Evolutionary conservation across 1,140 invertebrate species (phyloP).

Genomic region (Drosophila santomea): DNA sequence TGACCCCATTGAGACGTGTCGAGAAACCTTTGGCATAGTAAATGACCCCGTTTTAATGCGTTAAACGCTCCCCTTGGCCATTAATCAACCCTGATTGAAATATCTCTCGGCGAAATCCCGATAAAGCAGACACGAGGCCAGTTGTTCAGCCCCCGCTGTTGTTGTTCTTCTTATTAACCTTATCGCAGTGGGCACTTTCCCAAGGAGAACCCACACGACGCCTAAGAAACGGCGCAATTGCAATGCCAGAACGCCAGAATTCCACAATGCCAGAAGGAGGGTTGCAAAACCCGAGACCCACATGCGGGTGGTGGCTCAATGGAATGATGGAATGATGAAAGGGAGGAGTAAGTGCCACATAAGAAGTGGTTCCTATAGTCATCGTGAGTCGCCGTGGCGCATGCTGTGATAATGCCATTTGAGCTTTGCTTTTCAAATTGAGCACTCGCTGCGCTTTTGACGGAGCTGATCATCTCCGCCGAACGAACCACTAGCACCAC

Average conservation of each 20-base stretch:
- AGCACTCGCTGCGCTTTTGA: constrained; percentile 76
- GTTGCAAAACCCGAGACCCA: constrained; percentile 67
- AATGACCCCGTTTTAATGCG: constrained; percentile 37
- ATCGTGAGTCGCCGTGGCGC: constrained; percentile 39
- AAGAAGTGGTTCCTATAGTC: constrained; percentile 10
- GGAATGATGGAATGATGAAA: too few species aligned
- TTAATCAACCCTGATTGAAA: constrained; percentile 49
- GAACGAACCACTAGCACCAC: constrained; percentile 20
- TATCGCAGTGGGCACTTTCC: constrained; percentile 49
- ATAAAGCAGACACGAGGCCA: constrained; percentile 33
- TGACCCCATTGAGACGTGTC: constrained; percentile 12
- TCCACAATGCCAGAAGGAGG: constrained; percentile 30
- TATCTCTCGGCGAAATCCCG: constrained; percentile 37
- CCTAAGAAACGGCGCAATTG: constrained; percentile 65
- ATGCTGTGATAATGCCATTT: constrained; percentile 80
- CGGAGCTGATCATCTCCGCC: constrained; percentile 20
- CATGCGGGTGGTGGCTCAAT: constrained; percentile 63
- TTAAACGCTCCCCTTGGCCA: constrained; percentile 29
- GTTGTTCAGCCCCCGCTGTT: constrained; percentile 21
- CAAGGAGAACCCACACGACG: constrained; percentile 59
- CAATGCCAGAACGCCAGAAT: constrained; percentile 2
- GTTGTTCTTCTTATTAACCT: constrained; percentile 27
- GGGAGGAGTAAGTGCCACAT: neutral
- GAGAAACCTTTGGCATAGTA: constrained; percentile 39
- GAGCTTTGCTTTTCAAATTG: constrained; percentile 79